Evolutionary conservation across 2,113 vertebrate species (phyloP).

Genomic region (Tricholaema leucomelas): DNA sequence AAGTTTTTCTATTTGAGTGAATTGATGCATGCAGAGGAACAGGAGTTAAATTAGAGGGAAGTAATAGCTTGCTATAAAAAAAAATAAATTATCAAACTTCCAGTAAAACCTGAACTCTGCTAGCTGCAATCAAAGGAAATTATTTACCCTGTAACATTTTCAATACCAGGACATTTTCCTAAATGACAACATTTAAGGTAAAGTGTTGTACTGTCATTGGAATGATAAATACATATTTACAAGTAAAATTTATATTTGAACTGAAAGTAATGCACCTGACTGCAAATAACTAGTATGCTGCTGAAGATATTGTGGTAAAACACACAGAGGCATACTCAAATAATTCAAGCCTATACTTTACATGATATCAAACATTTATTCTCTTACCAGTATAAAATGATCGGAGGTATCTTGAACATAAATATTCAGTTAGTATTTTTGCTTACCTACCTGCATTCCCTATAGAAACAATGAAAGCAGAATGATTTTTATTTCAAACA

Average conservation of each 20-base stretch:
- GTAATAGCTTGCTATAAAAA: background rate
- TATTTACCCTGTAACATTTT: background rate
- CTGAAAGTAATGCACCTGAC: background rate
- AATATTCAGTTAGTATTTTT: background rate
- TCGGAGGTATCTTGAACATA: background rate
- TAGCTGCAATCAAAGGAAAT: background rate
- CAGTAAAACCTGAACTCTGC: background rate
- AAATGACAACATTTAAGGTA: slow-evolving; percentile 5
- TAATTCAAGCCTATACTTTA: background rate
- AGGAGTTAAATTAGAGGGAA: slow-evolving; percentile 31
- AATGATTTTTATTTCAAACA: background rate
- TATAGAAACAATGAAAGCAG: background rate
- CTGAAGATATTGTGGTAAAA: background rate
- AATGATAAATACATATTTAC: slow-evolving; percentile 22
- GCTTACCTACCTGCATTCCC: background rate
- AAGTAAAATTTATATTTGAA: background rate
- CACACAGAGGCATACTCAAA: background rate
- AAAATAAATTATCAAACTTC: background rate
- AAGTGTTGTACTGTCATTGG: background rate
- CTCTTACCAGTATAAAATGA: background rate
- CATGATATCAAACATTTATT: background rate
- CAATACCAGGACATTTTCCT: slow-evolving; percentile 3
- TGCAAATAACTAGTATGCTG: background rate
- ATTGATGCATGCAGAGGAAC: background rate
- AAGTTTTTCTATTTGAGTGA: slow-evolving; percentile 14